Conservation (phyloP, 2,797 vertebrate genomes). For the Naso thynnoides region DNA sequence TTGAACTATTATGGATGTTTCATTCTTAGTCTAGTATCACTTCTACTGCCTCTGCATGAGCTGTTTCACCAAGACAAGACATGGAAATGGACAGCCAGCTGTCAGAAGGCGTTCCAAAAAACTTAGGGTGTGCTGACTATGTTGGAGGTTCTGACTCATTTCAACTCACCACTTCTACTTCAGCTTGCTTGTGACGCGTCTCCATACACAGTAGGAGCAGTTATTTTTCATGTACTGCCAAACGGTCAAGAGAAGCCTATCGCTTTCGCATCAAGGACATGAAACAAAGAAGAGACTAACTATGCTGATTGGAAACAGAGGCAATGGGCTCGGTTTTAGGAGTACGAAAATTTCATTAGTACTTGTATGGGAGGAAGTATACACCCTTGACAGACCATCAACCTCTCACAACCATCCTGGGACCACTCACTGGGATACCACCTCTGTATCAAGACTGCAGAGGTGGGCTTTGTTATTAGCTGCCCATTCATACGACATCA, state of each 20-base stretch:
- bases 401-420: too few relatives aligned
- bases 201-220: conserved; percentile 1
- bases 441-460: not conserved
- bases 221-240: conserved; percentile 15
- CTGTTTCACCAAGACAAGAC: not conserved
- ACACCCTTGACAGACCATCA: conserved; percentile 7
- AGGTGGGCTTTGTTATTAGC: conserved; percentile 14
- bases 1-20: conserved; percentile 12
- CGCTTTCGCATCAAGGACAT: conserved; percentile 15
- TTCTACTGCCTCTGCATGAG: conserved; percentile 11
- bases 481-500: conserved; percentile 15
- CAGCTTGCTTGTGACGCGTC: too few relatives aligned
- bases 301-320: not conserved
- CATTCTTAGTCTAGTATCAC: not conserved
- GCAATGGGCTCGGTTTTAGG: conserved; percentile 9
- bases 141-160: too few relatives aligned
- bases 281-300: conserved; percentile 23
- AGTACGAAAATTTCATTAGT: not conserved
- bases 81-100: conserved; percentile 15
- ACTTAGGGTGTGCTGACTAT: not conserved
- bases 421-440: not conserved
- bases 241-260: not conserved
- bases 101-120: conserved; percentile 16
- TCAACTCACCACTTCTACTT: too few relatives aligned
- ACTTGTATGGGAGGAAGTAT: conserved; percentile 3